Base-by-base conservation (phyloP, 2,113 vertebrate species). In the Trematocara zebra region DNA sequence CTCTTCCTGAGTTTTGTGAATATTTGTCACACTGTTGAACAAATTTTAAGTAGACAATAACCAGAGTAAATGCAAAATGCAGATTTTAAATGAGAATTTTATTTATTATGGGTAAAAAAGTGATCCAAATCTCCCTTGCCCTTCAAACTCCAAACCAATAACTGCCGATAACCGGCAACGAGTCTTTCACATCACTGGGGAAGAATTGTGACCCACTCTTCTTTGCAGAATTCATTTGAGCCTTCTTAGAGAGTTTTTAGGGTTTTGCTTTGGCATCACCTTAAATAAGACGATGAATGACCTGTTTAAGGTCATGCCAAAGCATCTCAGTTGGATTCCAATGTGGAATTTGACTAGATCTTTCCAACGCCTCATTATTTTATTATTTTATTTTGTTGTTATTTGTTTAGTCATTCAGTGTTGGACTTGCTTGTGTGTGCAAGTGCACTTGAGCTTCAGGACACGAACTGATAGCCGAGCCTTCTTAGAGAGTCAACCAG, bases 161-260 rank as follows among this genome's bases (percentile, higher is more conserved):
- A 37, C 61, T 37, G 10, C 18, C 0, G 6, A 20, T 12, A 37
- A 7, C 31, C 3, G 2, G 59, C 9, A 0, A 37, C 3, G 0
- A 64, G 57, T 61, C 15, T 61, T 61, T 61, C 28, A 33, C 15
- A 4, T 61, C 57, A 2, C 64, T 42, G n/a, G n/a, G n/a, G 0
- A 37, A 8, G 35, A 40, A 40, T 40, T 40, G 35, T 40, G 11
- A 40, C n/a, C n/a, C 18, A 69, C 18, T 67, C 23, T 57, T 15
- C 23, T 57, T 57, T 15, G 54, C 61, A 42, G 56, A 33, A 17
- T 61, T 28, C 2, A 57, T 8, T 57, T 57, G 2, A 33, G 35
- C n/a, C 11, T 42, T 40, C 0, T 14, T 14, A 14, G 35, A 40
- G 0, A 40, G 35, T 42, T 23, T 0, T 69, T 14, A 23, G 33